Conservation (phyloP, 2,113 vertebrate genomes). For the Leptobrachium ailaonicum region DNA sequence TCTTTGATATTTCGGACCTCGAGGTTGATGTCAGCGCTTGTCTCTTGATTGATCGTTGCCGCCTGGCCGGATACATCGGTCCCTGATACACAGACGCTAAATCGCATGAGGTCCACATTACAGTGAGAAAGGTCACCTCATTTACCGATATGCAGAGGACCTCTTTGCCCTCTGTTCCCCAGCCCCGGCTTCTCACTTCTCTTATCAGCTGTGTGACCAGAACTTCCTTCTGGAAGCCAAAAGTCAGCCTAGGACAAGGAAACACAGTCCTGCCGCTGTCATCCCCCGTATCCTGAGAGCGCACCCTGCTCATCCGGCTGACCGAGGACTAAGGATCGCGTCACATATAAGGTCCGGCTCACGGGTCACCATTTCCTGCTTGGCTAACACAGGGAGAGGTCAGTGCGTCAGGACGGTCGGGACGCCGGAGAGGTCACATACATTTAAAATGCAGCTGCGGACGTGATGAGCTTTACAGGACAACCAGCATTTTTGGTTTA, state of each 20-base stretch:
- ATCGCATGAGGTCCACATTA: too few relatives aligned
- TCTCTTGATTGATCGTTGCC: too few relatives aligned
- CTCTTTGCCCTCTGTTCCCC: neutral
- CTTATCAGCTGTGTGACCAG: neutral
- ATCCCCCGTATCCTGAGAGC: neutral
- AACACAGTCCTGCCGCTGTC: neutral
- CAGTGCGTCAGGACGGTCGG: neutral
- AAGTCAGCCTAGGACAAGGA: neutral
- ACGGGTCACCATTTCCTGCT: neutral
- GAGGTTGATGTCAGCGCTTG: too few relatives aligned
- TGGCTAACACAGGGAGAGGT: neutral
- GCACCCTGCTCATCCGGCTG: neutral
- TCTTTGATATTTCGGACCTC: too few relatives aligned
- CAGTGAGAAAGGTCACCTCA: neutral
- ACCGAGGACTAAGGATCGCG: neutral
- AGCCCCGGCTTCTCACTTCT: neutral
- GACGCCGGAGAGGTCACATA: too few relatives aligned
- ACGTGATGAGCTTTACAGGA: too few relatives aligned
- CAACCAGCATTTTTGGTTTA: too few relatives aligned
- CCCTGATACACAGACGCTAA: too few relatives aligned
- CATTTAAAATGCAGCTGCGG: too few relatives aligned
- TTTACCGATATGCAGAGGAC: neutral
- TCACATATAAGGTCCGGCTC: neutral
- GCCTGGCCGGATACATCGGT: too few relatives aligned
- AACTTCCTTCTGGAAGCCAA: neutral